These are phyloP conservation scores for Lampris incognitus DNA, from an alignment of 2,113 vertebrate species.

Conservation along the genomic window DNA sequence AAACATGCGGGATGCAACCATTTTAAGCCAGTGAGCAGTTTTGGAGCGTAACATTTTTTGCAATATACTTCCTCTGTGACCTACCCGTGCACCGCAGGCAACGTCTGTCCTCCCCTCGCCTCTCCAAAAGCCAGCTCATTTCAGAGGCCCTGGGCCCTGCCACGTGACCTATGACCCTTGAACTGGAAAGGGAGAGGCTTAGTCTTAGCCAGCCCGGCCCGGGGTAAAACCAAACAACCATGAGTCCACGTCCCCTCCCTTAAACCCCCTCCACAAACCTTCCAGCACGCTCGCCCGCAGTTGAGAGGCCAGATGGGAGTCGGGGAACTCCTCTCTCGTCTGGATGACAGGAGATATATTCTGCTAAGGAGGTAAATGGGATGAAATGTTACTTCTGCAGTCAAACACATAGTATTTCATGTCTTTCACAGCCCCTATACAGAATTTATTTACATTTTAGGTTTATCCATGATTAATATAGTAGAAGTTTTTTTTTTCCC, in stretches of 20 bases:
- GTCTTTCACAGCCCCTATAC: neutral
- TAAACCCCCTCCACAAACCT: conserved; percentile 21
- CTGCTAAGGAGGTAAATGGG: neutral
- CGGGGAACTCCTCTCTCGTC: neutral
- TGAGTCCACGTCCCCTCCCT: conserved; percentile 32
- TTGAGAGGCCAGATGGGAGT: conserved; percentile 29
- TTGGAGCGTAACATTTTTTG: conserved; percentile 25
- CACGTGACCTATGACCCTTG: conserved; percentile 63
- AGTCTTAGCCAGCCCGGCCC: conserved; percentile 16
- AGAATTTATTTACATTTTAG: neutral
- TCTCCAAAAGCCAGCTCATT: conserved; percentile 42
- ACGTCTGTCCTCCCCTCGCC: conserved; percentile 26
- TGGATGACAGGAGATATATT: neutral
- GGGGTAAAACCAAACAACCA: conserved; percentile 67
- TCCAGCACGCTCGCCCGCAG: conserved; percentile 7
- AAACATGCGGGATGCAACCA: neutral
- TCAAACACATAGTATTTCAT: neutral
- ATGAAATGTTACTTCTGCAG: neutral
- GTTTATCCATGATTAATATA: no score
- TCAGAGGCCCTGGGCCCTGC: conserved; percentile 51
- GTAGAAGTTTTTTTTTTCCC: no score
- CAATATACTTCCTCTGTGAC: conserved; percentile 56
- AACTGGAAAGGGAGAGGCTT: conserved; percentile 68
- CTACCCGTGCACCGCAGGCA: conserved; percentile 55
- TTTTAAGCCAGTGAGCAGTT: neutral